Conservation (phyloP, 1,140 invertebrate species). For the Zaprionus nigranus region DNA sequence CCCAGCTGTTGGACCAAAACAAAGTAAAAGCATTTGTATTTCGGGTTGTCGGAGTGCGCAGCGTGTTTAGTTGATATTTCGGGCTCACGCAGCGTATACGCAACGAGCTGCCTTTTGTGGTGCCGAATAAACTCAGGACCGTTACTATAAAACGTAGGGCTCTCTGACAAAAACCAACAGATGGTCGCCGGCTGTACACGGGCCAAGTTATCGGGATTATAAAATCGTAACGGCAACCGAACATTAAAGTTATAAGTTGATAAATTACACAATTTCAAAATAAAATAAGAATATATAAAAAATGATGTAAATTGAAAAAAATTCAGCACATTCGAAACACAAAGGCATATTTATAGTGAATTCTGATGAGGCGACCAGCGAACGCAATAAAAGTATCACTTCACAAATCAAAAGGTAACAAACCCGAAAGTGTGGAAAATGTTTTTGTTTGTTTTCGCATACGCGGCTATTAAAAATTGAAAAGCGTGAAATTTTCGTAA, state of each 20-base stretch:
- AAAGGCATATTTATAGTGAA: conserved; percentile 31
- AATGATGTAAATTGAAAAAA: conserved; percentile 11
- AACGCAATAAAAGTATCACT: conserved; percentile 27
- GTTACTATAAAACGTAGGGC: conserved; percentile 62
- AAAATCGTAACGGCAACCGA: conserved; percentile 42
- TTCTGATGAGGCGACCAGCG: conserved; percentile 25
- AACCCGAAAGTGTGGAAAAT: conserved; percentile 40
- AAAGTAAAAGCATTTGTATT: conserved; percentile 55
- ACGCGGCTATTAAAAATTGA: conserved; percentile 59
- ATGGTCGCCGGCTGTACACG: conserved; percentile 76
- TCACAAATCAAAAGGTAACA: conserved; percentile 52
- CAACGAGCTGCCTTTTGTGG: conserved; percentile 41
- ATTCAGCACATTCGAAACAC: conserved; percentile 31
- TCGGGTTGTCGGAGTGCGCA: conserved; percentile 38
- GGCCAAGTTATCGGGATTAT: conserved; percentile 67
- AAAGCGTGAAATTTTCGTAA: conserved; percentile 66
- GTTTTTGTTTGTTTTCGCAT: conserved; percentile 61
- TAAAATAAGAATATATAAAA: conserved; percentile 15
- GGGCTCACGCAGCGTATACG: conserved; percentile 74
- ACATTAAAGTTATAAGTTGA: conserved; percentile 53
- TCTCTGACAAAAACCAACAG: conserved; percentile 69
- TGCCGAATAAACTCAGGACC: conserved; percentile 16
- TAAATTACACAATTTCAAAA: conserved; percentile 22
- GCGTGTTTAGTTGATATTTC: conserved; percentile 58
- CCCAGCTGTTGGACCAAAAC: conserved; percentile 69